Base-by-base conservation (phyloP, 1,140 invertebrate species). In the Copidosoma floridanum region DNA sequence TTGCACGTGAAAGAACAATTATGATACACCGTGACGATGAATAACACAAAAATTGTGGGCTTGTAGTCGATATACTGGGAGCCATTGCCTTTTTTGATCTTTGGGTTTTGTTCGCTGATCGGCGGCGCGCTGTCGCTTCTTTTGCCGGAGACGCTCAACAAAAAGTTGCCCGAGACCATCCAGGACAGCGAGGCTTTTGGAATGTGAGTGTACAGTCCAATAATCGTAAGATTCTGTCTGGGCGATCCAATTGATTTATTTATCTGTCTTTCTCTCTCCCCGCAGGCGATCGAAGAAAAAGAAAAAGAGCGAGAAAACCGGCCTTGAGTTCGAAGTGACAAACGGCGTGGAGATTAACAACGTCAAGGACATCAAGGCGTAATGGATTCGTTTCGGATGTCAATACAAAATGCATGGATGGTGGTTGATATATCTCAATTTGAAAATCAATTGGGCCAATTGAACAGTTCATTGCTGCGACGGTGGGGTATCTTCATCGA, bases 61-160 rank as follows among this genome's bases (percentile, higher is more conserved):
- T n/a, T n/a, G 75, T 66, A 85, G 85, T 69, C 73, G 20, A 77
- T 81, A 63, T 75, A 83, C 57, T 89, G 86, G 86, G 74, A 69
- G 38, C 86, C 87, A 5, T 68, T 92, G 24, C 90, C 91, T 1
- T 71, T 91, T 29, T 77, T 92, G 10, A 84, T 92, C 63, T 91
- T 90, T 73, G 90, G 89, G 18, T 70, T 77, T 0, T 75, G 87
- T 8, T 79, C 89, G 7, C 74, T 91, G 26, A 51, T 84, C 2
- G 87, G 86, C 2, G 90, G 89, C 20, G 41, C 86, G 1, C 73
- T 89, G 14, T 86, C 88, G 1, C 75, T 92, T 11, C 67, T 89
- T 12, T 78, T 93, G 57, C 90, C 90, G 0, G 91, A 93, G 82
- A 93, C 91, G 1, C 75, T 88, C 26, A 88, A 89, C 51, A 85